These are phyloP conservation scores for Agapostemon virescens DNA, from an alignment of 2,888 invertebrate genomes.

Conservation along the genomic window DNA sequence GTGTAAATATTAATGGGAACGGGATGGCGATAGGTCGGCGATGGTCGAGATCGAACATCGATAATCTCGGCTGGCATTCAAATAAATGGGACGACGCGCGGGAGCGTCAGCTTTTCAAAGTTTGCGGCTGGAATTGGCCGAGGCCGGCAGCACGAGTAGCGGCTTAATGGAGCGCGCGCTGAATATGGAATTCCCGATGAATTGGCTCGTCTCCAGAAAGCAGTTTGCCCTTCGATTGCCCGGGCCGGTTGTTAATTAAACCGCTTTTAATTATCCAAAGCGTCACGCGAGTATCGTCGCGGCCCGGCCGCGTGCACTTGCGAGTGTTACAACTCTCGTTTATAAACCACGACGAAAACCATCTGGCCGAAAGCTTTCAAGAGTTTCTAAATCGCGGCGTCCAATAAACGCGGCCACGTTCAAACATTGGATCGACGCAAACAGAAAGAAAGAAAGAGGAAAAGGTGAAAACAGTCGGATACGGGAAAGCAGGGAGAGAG, in stretches of 20 bases:
- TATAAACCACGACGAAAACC: conserved; percentile 15
- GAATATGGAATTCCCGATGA: conserved; percentile 61
- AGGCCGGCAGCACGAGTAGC: conserved; percentile 39
- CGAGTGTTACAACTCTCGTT: too few relatives aligned
- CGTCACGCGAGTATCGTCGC: conserved; percentile 10
- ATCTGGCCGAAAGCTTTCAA: background rate
- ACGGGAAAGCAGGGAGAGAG: background rate
- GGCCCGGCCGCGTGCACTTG: background rate
- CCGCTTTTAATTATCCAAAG: conserved; percentile 49
- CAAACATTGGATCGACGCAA: background rate
- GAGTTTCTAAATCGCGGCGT: background rate
- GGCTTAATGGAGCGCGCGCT: conserved; percentile 60
- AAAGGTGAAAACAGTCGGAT: background rate
- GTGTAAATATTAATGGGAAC: conserved; percentile 42
- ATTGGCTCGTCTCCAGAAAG: conserved; percentile 60
- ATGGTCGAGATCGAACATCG: conserved; percentile 43
- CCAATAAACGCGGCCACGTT: background rate
- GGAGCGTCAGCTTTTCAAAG: conserved; percentile 52
- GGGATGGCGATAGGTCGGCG: background rate
- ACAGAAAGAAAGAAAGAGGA: background rate
- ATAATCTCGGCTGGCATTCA: conserved; percentile 51
- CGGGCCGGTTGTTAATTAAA: conserved; percentile 52
- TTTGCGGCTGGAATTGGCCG: conserved; percentile 58
- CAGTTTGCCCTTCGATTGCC: conserved; percentile 54
- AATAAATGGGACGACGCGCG: conserved; percentile 47